phyloP scores from a whole-genome alignment of 1,140 invertebrate genomes.

The Magallana angulata region DNA sequence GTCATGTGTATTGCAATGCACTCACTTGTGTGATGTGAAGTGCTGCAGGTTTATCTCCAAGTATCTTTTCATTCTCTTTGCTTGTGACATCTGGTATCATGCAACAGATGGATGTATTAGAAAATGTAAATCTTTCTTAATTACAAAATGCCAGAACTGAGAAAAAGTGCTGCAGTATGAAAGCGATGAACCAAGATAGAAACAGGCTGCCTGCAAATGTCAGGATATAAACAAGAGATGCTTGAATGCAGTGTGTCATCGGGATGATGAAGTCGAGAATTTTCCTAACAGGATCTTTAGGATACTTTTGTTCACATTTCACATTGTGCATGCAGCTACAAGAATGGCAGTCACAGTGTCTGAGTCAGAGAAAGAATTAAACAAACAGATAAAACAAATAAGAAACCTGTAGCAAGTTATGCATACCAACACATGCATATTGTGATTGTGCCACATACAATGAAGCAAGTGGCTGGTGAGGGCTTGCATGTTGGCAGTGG shows the following conservation, averaged over 20 bases:
- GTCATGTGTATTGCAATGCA: neutral
- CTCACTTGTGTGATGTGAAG: neutral
- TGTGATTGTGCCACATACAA: slow-evolving; percentile 11
- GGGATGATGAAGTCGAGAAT: neutral
- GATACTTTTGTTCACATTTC: no score
- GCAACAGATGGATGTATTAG: neutral
- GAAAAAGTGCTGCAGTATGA: neutral
- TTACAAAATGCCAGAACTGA: slow-evolving; percentile 15
- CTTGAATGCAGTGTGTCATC: neutral
- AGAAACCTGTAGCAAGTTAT: neutral
- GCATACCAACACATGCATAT: neutral
- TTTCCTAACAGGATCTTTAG: neutral
- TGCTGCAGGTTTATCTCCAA: neutral
- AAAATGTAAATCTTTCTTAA: slow-evolving; percentile 26
- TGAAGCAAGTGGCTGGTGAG: neutral
- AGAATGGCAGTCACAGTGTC: no score
- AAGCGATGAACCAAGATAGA: neutral
- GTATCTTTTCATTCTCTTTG: neutral
- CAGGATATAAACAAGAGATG: neutral
- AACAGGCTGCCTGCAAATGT: neutral
- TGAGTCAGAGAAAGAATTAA: no score
- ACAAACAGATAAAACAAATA: no score
- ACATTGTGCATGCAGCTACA: no score
- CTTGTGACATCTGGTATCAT: slow-evolving; percentile 24
- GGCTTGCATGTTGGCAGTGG: slow-evolving; percentile 31